Evolutionary conservation across 2,113 vertebrate species (phyloP).

Genomic region (Porphyrio hochstetteri): DNA sequence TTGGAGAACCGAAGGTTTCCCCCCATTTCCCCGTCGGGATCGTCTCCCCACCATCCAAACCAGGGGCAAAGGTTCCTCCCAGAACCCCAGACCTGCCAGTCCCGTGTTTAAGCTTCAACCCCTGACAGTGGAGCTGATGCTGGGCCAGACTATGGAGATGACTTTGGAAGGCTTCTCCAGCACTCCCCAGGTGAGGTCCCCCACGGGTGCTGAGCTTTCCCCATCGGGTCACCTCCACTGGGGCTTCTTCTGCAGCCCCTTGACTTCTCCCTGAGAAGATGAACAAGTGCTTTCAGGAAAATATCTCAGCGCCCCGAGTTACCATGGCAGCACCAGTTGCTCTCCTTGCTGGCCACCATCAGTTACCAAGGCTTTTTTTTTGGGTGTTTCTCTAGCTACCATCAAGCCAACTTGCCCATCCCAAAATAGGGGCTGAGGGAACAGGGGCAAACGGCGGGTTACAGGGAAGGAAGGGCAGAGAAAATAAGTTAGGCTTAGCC

Average conservation of each 20-base stretch:
- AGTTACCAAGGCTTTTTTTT: conserved; percentile 30
- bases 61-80: background rate
- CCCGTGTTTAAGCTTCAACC: conserved; percentile 81
- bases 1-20: conserved; percentile 77
- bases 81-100: background rate
- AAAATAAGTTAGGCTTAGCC: background rate
- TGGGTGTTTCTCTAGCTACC: conserved; percentile 29
- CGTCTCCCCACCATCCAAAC: background rate
- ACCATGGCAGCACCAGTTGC: no score
- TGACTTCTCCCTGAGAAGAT: no score
- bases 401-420: background rate
- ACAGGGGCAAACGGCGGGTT: background rate
- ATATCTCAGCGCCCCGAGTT: no score
- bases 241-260: no score
- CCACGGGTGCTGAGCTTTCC: background rate
- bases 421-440: background rate
- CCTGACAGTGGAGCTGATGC: conserved; percentile 71
- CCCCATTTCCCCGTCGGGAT: background rate
- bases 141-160: conserved; percentile 78
- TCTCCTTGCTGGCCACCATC: no score
- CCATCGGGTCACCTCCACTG: no score
- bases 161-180: conserved; percentile 77
- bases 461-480: background rate
- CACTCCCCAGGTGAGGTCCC: conserved; percentile 75
- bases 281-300: no score